Evolutionary conservation across 2,113 vertebrate species (phyloP), one percentile per base, ranked within the genome.

Genomic region (Cyanoramphus novaezelandiae): DNA sequence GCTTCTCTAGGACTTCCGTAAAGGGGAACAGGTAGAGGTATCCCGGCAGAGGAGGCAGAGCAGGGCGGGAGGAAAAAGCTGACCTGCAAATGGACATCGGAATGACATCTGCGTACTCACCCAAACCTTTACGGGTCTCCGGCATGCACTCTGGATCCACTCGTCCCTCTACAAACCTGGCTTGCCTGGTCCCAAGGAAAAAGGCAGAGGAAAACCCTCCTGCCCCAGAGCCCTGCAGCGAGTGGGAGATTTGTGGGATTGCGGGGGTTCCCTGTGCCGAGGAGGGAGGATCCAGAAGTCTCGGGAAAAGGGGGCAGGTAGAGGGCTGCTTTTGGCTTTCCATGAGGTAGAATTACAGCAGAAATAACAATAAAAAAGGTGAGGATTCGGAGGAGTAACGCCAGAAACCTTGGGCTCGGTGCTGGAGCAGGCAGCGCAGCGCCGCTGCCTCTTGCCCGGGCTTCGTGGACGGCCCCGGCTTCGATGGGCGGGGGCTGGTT

Each of bases 401-500:
- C 6, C 55, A 19, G 46, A 57, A 59, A 37, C 3, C 11, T 2
- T 0, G 15, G 11, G 24, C 16, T 33, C 15, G 8, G 2, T 10
- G 13, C 21, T 31, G 31, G 19, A 37, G 12, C 2, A 7, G 27
- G 29, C 53, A 23, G 17, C 0, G 6, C 43, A 27, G 12, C 3
- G 4, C 33, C 5, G 2, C 20, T 39, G 20, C 33, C 57, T 35
- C 23, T 8, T 6, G 16, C 5, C 47, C 13, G 4, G 28, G 11
- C 7, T 4, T 9, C 20, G 10, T 2, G 35, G 15, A 3, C 11
- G 10, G 17, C 6, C 5, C 21, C 17, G 11, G 15, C 44, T 55
- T 29, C 41, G 0, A 2, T 2, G 7, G 13, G 39, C 1, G 11
- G 14, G 17, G 16, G 7, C 31, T 41, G 46, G 0, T 14, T 3